Percentiles rank a stretch among this genome's conserved stretches.
phyloP scores from a whole-genome alignment of 2,888 invertebrate species.

The Gibbula magus region DNA sequence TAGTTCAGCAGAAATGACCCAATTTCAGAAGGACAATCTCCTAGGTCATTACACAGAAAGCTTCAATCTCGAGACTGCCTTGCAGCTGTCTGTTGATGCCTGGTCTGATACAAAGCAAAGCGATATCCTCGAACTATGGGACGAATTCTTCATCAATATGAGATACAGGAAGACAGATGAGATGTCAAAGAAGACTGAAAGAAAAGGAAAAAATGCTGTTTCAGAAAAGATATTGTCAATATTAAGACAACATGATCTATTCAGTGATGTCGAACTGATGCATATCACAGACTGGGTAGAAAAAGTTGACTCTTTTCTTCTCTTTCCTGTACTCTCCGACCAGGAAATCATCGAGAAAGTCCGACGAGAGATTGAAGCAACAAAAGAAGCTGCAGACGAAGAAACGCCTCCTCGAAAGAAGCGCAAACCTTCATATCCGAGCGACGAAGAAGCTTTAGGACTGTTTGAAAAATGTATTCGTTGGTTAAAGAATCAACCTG shows the following conservation, averaged over 20 bases:
- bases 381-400: background rate
- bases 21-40: background rate
- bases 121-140: background rate
- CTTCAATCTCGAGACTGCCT: background rate
- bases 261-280: background rate
- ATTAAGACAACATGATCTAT: background rate
- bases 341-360: constrained; percentile 14
- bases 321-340: background rate
- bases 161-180: background rate
- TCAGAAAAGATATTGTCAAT: background rate
- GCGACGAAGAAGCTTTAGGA: background rate
- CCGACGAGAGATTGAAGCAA: background rate
- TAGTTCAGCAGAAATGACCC: background rate
- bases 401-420: background rate
- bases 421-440: background rate
- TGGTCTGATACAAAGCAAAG: background rate
- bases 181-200: background rate
- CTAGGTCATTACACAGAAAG: background rate
- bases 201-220: background rate
- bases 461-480: constrained; percentile 7
- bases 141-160: background rate
- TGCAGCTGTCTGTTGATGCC: background rate
- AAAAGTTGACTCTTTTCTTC: constrained; percentile 3
- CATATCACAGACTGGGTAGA: background rate
- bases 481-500: background rate